phyloP scores from a whole-genome alignment of 2,888 invertebrate genomes.

The Aphodius granarius region DNA sequence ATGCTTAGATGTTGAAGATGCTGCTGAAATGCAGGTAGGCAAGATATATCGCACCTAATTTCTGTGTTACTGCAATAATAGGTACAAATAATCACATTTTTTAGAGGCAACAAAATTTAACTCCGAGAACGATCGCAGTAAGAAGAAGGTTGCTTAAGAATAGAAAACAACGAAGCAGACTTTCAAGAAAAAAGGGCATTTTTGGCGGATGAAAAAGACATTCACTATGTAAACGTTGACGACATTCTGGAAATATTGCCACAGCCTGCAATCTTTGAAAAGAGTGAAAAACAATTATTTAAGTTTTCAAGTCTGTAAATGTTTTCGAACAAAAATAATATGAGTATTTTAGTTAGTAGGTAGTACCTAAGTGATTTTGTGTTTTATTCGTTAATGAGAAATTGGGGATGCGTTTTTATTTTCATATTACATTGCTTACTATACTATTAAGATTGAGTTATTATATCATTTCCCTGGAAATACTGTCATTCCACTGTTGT shows the following conservation, averaged over 20 bases:
- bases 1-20: not conserved
- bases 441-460: not conserved
- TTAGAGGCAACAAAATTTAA: no score
- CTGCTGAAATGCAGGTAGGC: not conserved
- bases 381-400: not conserved
- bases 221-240: no score
- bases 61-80: not conserved
- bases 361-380: not conserved
- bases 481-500: not conserved
- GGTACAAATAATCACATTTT: no score
- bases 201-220: no score
- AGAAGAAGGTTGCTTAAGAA: not conserved
- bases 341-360: not conserved
- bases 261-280: no score
- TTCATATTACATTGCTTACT: not conserved
- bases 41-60: not conserved
- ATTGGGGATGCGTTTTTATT: not conserved
- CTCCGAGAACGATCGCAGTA: not conserved
- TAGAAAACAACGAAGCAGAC: not conserved
- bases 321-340: no score
- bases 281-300: no score
- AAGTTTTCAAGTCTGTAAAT: no score
- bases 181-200: not conserved
- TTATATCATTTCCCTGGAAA: not conserved
- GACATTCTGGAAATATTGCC: no score